phyloP scores from a whole-genome alignment of 2,888 invertebrate species.

The Drosophila mulleri region DNA sequence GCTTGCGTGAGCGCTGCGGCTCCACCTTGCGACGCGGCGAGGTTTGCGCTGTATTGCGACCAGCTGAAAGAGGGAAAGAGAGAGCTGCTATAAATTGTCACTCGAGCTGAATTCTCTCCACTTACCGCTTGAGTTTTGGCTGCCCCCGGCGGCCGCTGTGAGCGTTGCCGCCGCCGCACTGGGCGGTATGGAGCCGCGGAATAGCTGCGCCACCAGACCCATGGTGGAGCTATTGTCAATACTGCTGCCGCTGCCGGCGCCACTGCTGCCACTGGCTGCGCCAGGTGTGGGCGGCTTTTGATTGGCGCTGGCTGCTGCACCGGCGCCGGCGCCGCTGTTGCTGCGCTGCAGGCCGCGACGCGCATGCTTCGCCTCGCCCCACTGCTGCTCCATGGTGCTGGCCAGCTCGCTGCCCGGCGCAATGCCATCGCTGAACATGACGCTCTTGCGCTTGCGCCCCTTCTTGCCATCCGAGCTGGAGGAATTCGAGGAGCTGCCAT shows the following conservation, averaged over 20 bases:
- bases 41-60: conserved; percentile 52
- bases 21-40: conserved; percentile 69
- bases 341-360: conserved; percentile 72
- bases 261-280: conserved; percentile 34
- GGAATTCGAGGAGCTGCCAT: conserved; percentile 83
- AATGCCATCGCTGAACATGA: conserved; percentile 96
- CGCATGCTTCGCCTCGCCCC: conserved; percentile 86
- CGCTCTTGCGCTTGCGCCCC: conserved; percentile 88
- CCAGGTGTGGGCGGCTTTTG: conserved; percentile 73
- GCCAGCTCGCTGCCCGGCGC: conserved; percentile 93
- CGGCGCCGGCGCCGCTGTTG: conserved; percentile 44
- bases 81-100: not conserved
- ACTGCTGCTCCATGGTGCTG: conserved; percentile 89
- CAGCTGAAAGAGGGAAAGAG: conserved; percentile 21
- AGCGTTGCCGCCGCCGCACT: conserved; percentile 77
- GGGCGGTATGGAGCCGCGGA: conserved; percentile 83
- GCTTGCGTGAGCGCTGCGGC: conserved; percentile 65
- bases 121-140: conserved; percentile 39
- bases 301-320: not conserved
- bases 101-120: not conserved
- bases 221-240: conserved; percentile 70
- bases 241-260: conserved; percentile 43
- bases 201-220: conserved; percentile 80
- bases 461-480: conserved; percentile 83
- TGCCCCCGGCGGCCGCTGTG: conserved; percentile 43